phyloP scores from a whole-genome alignment of 2,113 vertebrate species.

The Penelope pileata region DNA sequence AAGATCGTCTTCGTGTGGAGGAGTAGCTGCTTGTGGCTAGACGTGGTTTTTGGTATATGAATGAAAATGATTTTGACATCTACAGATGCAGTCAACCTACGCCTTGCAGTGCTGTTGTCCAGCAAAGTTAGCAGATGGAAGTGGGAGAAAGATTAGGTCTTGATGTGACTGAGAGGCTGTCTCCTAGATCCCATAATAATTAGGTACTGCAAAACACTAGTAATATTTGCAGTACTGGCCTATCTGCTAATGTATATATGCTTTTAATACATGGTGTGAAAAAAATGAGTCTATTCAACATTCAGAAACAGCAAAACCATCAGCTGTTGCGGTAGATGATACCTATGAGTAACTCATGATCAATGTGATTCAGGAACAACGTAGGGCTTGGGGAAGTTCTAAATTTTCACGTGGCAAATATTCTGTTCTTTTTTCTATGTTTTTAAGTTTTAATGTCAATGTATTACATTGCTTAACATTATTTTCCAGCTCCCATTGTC shows the following conservation, averaged over 20 bases:
- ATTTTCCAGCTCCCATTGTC: background rate
- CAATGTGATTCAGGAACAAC: background rate
- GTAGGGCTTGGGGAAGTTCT: background rate
- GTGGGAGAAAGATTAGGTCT: background rate
- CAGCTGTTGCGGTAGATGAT: background rate
- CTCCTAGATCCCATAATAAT: background rate
- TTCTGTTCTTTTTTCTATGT: background rate
- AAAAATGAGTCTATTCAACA: background rate
- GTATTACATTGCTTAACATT: background rate
- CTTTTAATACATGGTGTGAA: background rate
- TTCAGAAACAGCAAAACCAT: background rate
- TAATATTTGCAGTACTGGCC: background rate
- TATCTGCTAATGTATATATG: background rate
- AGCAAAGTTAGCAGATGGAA: background rate
- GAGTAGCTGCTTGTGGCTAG: background rate
- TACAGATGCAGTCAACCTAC: background rate
- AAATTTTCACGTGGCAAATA: background rate
- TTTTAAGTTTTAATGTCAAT: background rate
- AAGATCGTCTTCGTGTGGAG: background rate
- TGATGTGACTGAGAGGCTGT: background rate
- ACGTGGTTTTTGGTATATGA: background rate
- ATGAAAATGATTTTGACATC: background rate
- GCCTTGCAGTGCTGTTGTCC: background rate
- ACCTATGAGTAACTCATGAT: background rate
- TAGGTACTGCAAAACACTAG: background rate